Evolutionary conservation across 2,113 vertebrate genomes (phyloP).

Genomic region (Callaeas wilsoni): DNA sequence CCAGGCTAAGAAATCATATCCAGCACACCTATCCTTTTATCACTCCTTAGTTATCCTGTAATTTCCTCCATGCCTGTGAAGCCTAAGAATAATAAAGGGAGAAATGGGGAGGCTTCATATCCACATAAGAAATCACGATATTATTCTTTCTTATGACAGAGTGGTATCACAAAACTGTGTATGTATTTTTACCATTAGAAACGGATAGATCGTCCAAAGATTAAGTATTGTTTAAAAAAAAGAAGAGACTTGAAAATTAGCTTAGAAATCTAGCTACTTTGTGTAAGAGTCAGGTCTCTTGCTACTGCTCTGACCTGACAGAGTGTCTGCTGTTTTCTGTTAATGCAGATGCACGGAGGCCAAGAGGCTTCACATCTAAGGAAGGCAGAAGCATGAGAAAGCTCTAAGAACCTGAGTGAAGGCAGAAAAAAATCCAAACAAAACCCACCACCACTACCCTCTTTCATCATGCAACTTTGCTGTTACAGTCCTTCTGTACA

Average conservation of each 20-base stretch:
- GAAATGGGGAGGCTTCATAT: background rate
- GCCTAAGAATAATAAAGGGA: background rate
- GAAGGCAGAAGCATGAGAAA: background rate
- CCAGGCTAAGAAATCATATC: background rate
- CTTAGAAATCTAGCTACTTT: background rate
- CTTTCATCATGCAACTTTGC: background rate
- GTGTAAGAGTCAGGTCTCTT: background rate
- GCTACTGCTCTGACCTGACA: background rate
- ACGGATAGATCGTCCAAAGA: background rate
- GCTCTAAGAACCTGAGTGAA: background rate
- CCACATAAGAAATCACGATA: background rate
- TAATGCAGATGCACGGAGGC: background rate
- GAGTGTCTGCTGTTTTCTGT: background rate
- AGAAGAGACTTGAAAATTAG: background rate
- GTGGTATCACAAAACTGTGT: background rate
- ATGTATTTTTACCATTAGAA: background rate
- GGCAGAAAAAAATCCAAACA: background rate
- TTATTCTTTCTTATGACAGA: background rate
- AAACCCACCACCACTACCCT: background rate
- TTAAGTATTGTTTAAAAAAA: background rate
- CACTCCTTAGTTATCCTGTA: background rate
- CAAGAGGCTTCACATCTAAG: background rate
- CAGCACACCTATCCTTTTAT: background rate
- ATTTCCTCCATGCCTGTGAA: background rate
- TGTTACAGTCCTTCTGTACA: background rate